Evolutionary conservation across 2,888 invertebrate genomes (phyloP), one percentile per base, ranked within the genome.

Genomic region (Erpobdella octoculata): DNA sequence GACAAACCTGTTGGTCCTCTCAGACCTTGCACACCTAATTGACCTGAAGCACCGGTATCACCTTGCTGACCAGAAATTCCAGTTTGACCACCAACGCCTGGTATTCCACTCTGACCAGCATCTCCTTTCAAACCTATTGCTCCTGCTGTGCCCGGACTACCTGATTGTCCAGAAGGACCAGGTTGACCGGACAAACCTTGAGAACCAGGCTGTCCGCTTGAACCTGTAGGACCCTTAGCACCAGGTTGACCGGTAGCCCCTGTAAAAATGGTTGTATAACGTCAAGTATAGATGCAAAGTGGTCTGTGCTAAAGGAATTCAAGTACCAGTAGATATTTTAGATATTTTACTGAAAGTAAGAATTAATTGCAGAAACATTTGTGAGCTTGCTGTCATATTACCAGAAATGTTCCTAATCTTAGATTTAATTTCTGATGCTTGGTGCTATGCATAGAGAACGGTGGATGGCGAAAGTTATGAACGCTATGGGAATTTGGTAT

Each of bases 1-100:
- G 71, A 35, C 9, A 41, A 37, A 66, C 75, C 75, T 28, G 67
- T 36, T 36, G 36, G 25, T 28, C 75, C 75, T n/a, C 46, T 65
- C 37, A 46, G 68, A 66, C 75, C 75, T 3, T 36, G 58, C 12
- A 41, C 48, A 21, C 75, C 75, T 25, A 71, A 37, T 12, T 46
- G 36, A 25, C 73, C 74, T 9, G 69, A 33, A 41, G 15, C 25
- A 12, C 74, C 74, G 18, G 41, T 46, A 35, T 74, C 72, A 69
- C 74, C 73, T 68, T 33, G 28, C 66, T 61, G 18, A 25, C 75
- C 75, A 38, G 37, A n/a, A 18, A 41, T 35, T 62, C 75, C 75
- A 21, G 38, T 15, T 70, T 58, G 59, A 31, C 76, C 75, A 36
- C 68, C 68, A 33, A 31, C 41, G 8, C 76, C 75, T 48, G 53